Base-by-base conservation (phyloP, 1,140 invertebrate species). In the Bilobella aurantiaca region DNA sequence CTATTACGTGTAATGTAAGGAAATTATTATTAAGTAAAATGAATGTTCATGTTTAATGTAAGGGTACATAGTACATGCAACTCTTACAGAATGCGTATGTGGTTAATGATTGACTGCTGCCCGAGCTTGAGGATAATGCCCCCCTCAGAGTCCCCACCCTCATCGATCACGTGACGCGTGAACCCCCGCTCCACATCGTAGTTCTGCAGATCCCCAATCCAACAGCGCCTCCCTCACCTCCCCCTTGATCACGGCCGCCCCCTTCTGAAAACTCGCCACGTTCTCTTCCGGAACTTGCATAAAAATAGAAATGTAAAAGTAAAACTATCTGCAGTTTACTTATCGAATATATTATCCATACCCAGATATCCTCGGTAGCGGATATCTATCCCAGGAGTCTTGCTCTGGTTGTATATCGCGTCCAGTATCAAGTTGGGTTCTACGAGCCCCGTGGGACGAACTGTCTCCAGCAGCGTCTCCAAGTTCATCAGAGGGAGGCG, bases 151-250 rank as follows among this genome's bases (percentile, higher is more conserved):
- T 74, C 69, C 27, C 76, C 75, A 71, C 86, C 78, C 64, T 94
- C 91, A 72, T 86, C 89, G 74, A 98, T 98, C 37, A 87, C 85
- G 79, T 98, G 94, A 1, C 93, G 83, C 0, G 93, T 95, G 75
- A 96, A 97, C 59, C 87, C 92, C 73, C 86, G 81, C 76, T 96
- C 93, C 84, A 93, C 89, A 77, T 96, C 92, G 78, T 96, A 96
- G 75, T 85, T 89, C 63, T 83, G 82, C 34, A 79, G 82, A 78
- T 97, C 90, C 5, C 92, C 93, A n/a, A 78, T 98, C 92, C 30
- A 97, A 79, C 61, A 97, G 79, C 34, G 87, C 87, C 47, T 85
- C 81, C 37, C 87, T 84, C 83, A 94, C 88, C 81, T 97, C 95
- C 16, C 92, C 92, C 46, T 86, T 82, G 16, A 93, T 79, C 31